Evolutionary conservation across 2,113 vertebrate species (phyloP).

Genomic region (Eupsittula cactorum): DNA sequence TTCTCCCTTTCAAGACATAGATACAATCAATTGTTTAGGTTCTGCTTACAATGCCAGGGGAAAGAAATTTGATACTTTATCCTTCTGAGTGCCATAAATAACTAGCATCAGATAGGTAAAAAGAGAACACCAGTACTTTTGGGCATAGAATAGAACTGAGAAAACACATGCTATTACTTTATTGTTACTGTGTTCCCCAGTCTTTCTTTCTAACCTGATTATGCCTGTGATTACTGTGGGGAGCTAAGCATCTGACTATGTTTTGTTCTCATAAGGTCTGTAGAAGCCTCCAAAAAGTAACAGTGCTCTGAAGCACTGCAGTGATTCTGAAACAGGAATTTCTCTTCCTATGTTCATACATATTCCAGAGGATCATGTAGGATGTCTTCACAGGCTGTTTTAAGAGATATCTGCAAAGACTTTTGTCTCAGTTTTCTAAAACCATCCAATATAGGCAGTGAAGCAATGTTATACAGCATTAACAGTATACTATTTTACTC

Average conservation of each 20-base stretch:
- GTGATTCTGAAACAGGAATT: background rate
- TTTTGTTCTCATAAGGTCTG: background rate
- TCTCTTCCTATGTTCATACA: background rate
- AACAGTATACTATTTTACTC: background rate
- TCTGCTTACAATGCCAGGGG: background rate
- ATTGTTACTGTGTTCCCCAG: background rate
- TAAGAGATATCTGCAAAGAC: background rate
- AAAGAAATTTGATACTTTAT: constrained; percentile 10
- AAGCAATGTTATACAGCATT: background rate
- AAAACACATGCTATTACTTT: background rate
- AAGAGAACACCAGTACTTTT: background rate
- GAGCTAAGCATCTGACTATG: background rate
- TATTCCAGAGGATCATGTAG: background rate
- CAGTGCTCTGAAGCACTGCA: background rate
- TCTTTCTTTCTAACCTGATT: background rate
- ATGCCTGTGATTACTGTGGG: background rate
- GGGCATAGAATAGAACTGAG: background rate
- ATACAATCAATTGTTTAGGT: background rate
- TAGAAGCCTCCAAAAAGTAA: background rate
- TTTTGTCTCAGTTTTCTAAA: background rate
- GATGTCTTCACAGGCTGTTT: background rate
- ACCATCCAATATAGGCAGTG: background rate
- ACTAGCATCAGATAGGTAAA: background rate
- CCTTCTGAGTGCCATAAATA: constrained; percentile 2
- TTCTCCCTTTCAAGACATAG: background rate